Percentiles rank a stretch among this genome's conserved stretches.
Conservation (phyloP, 2,888 invertebrate genomes). For the Lissocephala sabroskyi region DNA sequence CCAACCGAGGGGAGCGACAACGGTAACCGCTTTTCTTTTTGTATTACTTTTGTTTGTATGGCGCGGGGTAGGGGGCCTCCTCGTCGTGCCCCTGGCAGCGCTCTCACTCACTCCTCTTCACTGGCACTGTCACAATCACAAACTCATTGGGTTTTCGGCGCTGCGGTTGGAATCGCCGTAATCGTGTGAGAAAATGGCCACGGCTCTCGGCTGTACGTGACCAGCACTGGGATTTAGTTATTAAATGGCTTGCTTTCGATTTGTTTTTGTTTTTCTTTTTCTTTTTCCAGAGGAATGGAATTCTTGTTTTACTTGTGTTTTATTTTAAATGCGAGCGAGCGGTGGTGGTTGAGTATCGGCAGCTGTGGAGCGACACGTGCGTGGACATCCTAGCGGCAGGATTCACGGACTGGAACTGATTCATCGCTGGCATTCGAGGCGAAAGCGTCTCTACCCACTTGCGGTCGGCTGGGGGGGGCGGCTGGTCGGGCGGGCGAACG, state of each 20-base stretch:
- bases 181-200: background rate
- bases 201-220: slow-evolving; percentile 15
- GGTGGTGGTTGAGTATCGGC: slow-evolving; percentile 1
- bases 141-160: too few species aligned
- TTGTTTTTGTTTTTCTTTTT: background rate
- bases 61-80: too few species aligned
- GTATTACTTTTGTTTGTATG: too few species aligned
- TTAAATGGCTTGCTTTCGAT: slow-evolving; percentile 34
- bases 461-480: too few species aligned
- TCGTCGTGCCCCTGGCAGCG: too few species aligned
- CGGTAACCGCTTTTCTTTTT: too few species aligned
- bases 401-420: slow-evolving; percentile 65
- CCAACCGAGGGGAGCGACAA: slow-evolving; percentile 9
- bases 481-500: background rate
- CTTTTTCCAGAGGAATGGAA: background rate
- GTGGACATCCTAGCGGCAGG: slow-evolving; percentile 58
- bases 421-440: slow-evolving; percentile 23
- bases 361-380: slow-evolving; percentile 17
- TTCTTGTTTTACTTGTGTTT: slow-evolving; percentile 27
- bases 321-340: slow-evolving; percentile 45
- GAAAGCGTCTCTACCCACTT: slow-evolving; percentile 15
- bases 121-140: too few species aligned
- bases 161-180: too few species aligned
- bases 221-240: slow-evolving; percentile 53
- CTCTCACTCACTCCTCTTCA: too few species aligned